A percentile compares a stretch with the other conserved stretches of the same genome.
Conservation (phyloP, 2,113 vertebrate genomes). For the Macquaria ambigua region DNA sequence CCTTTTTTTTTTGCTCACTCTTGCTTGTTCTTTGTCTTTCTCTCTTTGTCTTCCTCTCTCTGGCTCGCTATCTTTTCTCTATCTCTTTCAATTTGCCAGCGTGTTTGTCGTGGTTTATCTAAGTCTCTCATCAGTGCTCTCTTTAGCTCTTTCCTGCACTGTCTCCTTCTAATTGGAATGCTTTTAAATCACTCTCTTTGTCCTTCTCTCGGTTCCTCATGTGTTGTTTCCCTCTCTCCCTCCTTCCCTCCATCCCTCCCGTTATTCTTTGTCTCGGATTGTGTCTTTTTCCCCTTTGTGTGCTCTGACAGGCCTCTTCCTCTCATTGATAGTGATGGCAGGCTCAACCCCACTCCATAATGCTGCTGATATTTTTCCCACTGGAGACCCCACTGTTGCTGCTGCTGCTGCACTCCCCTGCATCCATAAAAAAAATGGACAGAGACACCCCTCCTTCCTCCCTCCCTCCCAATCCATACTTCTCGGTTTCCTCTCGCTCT, state of each 20-base stretch:
- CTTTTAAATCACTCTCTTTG: constrained; percentile 63
- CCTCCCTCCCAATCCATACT: constrained; percentile 58
- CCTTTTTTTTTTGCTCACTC: constrained; percentile 45
- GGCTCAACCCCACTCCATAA: constrained; percentile 73
- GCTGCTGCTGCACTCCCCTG: constrained; percentile 43
- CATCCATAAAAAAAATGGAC: constrained; percentile 58
- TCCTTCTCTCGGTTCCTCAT: constrained; percentile 44
- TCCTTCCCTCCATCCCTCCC: constrained; percentile 43
- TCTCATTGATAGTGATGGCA: constrained; percentile 80
- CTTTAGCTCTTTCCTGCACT: constrained; percentile 43
- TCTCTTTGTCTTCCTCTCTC: constrained; percentile 50
- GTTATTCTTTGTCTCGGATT: constrained; percentile 61
- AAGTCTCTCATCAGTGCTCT: constrained; percentile 59
- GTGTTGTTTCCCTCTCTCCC: constrained; percentile 38
- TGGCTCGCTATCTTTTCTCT: constrained; percentile 56
- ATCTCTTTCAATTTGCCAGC: constrained; percentile 61
- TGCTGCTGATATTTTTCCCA: constrained; percentile 77
- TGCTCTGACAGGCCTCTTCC: constrained; percentile 78
- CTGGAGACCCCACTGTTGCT: constrained; percentile 76
- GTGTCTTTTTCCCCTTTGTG: constrained; percentile 73
- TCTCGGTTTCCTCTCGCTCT: constrained; percentile 76
- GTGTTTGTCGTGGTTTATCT: constrained; percentile 69
- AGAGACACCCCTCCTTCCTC: constrained; percentile 49
- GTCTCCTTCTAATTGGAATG: constrained; percentile 64
- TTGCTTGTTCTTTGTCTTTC: constrained; percentile 65